These are phyloP conservation scores for Sphenopsis melanotis DNA, from an alignment of 2,797 vertebrate species.

Conservation along the genomic window DNA sequence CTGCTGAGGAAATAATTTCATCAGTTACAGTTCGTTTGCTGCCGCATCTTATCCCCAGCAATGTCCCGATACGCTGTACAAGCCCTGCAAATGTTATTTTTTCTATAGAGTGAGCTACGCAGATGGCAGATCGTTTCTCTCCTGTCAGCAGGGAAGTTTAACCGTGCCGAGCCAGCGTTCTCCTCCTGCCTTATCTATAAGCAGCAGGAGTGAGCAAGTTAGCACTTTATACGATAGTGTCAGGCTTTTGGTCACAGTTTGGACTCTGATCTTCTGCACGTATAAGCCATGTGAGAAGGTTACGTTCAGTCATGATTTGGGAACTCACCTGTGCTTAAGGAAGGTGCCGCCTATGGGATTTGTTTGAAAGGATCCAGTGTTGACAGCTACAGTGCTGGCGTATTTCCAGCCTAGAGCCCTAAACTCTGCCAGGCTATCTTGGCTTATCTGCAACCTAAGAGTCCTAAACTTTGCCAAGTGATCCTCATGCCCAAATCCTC, in stretches of 20 bases:
- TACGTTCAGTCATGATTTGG: not conserved
- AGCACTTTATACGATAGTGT: not conserved
- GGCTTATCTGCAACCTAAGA: not conserved
- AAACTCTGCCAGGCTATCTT: not conserved
- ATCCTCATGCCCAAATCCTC: not conserved
- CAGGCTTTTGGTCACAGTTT: not conserved
- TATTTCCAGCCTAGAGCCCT: not conserved
- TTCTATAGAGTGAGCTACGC: not conserved
- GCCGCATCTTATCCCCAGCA: not conserved
- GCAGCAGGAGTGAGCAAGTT: not conserved
- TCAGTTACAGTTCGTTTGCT: not conserved
- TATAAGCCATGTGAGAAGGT: not conserved
- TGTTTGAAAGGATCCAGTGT: not conserved
- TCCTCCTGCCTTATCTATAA: not conserved
- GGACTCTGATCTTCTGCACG: not conserved
- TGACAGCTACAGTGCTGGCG: not conserved
- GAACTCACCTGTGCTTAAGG: not conserved
- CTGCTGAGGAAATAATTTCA: not conserved
- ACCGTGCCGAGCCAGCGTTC: fast-evolving
- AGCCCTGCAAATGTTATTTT: not conserved
- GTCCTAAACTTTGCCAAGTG: not conserved
- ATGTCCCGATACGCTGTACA: fast-evolving
- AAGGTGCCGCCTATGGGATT: not conserved
- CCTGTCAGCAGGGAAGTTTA: not conserved
- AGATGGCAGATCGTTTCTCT: not conserved